Evolutionary conservation across 2,888 invertebrate genomes (phyloP), one percentile per base, ranked within the genome.

Genomic region (Ptilodon capucinus): DNA sequence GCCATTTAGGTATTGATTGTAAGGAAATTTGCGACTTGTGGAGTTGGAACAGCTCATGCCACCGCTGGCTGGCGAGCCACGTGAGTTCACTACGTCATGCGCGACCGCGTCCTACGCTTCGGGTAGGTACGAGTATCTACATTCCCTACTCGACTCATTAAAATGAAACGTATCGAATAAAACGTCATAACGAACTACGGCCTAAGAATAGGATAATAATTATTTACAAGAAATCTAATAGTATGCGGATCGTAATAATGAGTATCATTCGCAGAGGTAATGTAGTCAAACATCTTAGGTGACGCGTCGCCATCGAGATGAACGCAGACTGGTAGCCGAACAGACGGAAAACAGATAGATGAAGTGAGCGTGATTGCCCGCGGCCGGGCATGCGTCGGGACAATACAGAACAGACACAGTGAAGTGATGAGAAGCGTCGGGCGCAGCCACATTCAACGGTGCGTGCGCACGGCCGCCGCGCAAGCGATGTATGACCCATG

Each of bases 401-500:
- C 87, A 90, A 87, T 76, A 83, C 88, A 88, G 89, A 76, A 89
- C 88, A 89, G 86, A 89, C 86, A 87, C 84, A 89, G 89, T 90
- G 90, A 91, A 88, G 87, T 86, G 86, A 90, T 90, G 90, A 89
- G 77, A 91, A 90, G 90, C 90, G 73, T 89, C 89, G 90, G 90
- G 89, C 89, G 86, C 90, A 90, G 90, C 89, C 90, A 90, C 90
- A 90, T 88, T 84, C 79, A 90, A 87, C 88, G 88, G 86, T 84
- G 88, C 87, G 89, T 83, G 87, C 86, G 86, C 85, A 83, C 87
- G 88, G 88, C 86, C 87, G 85, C 83, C 84, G 89, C 87, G 86
- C 88, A 89, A 89, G 89, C 89, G 82, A 89, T 87, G 86, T 86
- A 86, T 88, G 88, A 88, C 90, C 87, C 90, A 90, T 90, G 90